phyloP scores from a whole-genome alignment of 1,140 invertebrate species.

The Amyelois transitella region DNA sequence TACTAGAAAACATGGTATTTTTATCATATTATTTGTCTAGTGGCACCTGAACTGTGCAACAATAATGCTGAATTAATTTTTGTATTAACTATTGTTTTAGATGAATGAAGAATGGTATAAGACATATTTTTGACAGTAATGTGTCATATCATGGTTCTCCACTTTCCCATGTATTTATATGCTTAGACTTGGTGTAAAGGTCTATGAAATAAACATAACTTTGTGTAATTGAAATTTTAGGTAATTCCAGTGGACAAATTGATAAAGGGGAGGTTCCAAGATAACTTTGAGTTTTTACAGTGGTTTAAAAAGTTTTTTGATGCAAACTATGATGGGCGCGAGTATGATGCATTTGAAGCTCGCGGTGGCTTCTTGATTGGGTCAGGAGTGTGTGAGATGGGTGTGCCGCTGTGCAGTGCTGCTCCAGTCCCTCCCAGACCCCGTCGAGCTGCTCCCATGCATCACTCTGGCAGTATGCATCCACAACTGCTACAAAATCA shows the following conservation, averaged over 20 bases:
- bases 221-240: constrained; percentile 74
- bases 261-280: constrained; percentile 98
- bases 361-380: constrained; percentile 75
- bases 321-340: constrained; percentile 97
- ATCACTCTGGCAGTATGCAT: constrained; percentile 67
- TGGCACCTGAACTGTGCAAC: no score
- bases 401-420: constrained; percentile 54
- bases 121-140: no score
- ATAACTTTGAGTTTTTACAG: constrained; percentile 99
- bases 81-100: no score
- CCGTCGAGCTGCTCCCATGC: constrained; percentile 37
- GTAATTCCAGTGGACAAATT: constrained; percentile 98
- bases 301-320: constrained; percentile 99
- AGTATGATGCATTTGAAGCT: constrained; percentile 93
- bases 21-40: no score
- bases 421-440: constrained; percentile 25
- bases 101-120: no score
- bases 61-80: no score
- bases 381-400: constrained; percentile 57
- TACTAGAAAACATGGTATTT: no score
- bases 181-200: no score
- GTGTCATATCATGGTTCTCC: no score
- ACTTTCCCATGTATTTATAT: no score
- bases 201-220: no score
- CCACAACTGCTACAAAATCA: constrained; percentile 14